phyloP scores from a whole-genome alignment of 2,113 vertebrate genomes.

The Pedetes capensis region DNA sequence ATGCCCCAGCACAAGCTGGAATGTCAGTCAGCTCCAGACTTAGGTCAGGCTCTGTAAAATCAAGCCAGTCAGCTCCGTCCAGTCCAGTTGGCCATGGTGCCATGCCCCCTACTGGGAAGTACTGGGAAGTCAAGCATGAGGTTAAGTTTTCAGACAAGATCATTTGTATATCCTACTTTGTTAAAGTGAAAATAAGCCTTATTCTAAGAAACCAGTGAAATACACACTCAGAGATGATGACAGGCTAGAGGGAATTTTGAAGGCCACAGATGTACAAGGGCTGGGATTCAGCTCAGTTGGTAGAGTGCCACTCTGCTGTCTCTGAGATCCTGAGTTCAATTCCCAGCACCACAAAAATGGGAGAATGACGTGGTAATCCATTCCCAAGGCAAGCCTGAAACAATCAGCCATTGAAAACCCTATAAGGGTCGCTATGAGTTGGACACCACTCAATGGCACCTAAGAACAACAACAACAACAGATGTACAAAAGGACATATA shows the following conservation, averaged over 20 bases:
- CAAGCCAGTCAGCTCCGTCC: neutral
- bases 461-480: no score
- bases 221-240: neutral
- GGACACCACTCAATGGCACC: no score
- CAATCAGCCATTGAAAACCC: no score
- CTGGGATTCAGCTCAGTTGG: no score
- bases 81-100: rapidly evolving
- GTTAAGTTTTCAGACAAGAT: neutral
- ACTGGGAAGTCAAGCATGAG: neutral
- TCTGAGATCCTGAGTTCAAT: no score
- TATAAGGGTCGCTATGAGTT: no score
- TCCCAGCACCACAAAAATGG: no score
- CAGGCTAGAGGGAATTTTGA: neutral
- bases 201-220: neutral
- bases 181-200: neutral
- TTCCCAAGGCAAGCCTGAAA: no score
- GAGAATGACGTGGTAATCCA: no score
- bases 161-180: neutral
- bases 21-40: neutral
- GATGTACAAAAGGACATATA: neutral
- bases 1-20: neutral
- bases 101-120: no score
- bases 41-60: neutral
- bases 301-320: no score
- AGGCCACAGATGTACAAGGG: neutral